These are phyloP conservation scores for Diaphora mendica DNA, from an alignment of 2,888 invertebrate genomes.

Conservation along the genomic window DNA sequence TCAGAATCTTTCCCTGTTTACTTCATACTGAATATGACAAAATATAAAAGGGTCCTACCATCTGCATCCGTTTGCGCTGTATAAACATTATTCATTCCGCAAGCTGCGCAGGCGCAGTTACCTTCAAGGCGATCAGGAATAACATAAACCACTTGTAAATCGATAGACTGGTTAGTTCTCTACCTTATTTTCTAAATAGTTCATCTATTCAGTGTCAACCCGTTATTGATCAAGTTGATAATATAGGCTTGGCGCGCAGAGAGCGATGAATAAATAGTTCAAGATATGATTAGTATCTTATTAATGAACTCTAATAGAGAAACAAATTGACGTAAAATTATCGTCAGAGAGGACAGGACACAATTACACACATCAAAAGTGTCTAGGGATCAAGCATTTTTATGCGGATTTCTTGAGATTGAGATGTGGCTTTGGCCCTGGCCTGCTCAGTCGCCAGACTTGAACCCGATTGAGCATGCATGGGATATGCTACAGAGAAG, in stretches of 20 bases:
- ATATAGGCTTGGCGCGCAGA: neutral
- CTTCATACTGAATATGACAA: neutral
- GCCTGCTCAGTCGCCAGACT: too few species aligned
- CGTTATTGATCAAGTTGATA: conserved; percentile 19
- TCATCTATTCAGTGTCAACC: conserved; percentile 30
- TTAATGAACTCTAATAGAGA: neutral
- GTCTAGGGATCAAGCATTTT: too few species aligned
- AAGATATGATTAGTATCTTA: neutral
- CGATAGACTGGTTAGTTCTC: conserved; percentile 37
- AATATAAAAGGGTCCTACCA: conserved; percentile 13
- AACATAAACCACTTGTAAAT: conserved; percentile 38
- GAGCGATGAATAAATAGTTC: neutral
- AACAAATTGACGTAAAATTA: neutral
- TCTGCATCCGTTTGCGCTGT: conserved; percentile 12
- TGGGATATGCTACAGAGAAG: too few species aligned
- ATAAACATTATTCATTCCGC: conserved; percentile 42
- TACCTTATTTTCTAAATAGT: conserved; percentile 16
- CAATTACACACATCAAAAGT: too few species aligned
- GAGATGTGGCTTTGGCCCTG: too few species aligned
- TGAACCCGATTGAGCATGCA: too few species aligned
- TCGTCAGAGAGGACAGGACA: neutral
- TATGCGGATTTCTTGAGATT: too few species aligned
- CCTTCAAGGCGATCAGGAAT: conserved; percentile 53
- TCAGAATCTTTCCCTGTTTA: neutral
- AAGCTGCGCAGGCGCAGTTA: conserved; percentile 40